Evolutionary conservation across 1,140 invertebrate species (phyloP), one percentile per base, ranked within the genome.

Genomic region (Oreohelix idahoensis): DNA sequence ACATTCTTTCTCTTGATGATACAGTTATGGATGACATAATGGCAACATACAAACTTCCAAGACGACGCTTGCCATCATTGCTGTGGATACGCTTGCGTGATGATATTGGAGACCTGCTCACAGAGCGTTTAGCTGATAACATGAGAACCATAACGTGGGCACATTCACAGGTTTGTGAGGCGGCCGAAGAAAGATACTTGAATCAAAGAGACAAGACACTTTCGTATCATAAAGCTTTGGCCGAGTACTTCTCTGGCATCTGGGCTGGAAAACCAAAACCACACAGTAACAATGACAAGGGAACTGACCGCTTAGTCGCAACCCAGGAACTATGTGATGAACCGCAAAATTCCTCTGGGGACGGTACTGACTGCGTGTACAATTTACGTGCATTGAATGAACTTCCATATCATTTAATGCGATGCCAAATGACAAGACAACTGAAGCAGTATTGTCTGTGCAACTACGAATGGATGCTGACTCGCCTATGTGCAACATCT

Each of bases 381-480:
- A 96, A 97, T 91, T 94, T 94, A n/a, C 93, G 96, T 89, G 96
- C 96, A 93, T 93, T 96, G 69, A 96, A 96, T 91, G 96, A 97
- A 92, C 93, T 97, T 69, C 96, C 96, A 78, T 96, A 95, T 92
- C 96, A 96, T 83, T 85, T 92, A 10, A 53, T 99, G 0, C 94
- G 97, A 42, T 96, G 97, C 0, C 95, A 96, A 77, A 95, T 98
- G 69, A 97, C 97, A 89, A 95, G 96, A 75, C 97, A 98, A 93
- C 93, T 99, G 0, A 99, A 98, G 91, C 95, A 96, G 79, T 95
- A 98, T 89, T 97, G 98, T 15, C 94, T 99, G 2, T 99, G 99
- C 92, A 99, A 99, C 93, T 99, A 99, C 90, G 96, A 98, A 88
- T 99, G 98, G 97, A 93, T 99, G 0, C 97, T 99, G 89, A 97